Base-by-base conservation (phyloP, 2,797 vertebrate genomes). In the Cossypha polioptera region DNA sequence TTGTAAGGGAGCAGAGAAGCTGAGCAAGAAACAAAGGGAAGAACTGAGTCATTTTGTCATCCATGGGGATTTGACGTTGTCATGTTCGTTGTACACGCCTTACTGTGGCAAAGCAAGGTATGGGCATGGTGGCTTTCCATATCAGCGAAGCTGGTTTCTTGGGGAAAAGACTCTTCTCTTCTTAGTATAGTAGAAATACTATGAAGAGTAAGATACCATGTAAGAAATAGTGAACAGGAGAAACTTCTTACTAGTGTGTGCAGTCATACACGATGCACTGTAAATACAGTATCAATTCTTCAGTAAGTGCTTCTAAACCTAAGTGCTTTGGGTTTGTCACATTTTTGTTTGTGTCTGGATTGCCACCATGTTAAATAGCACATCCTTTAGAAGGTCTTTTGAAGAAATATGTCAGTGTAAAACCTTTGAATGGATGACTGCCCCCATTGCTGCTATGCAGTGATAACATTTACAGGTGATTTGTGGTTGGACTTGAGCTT, bases 241-340 rank as follows among this genome's bases (percentile, higher is more conserved):
- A 57, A 69, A 19, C 58, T 79, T 92, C 58, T 79, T 92, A 24
- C 33, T 61, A 29, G 24, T 65, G 67, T 2, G 5, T 86, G 85
- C 65, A 82, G 54, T 36, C 36, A 36, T 45, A 86, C 40, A 29
- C 78, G 91, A 31, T 90, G 29, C 31, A 48, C 62, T 47, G 71
- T 95, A 96, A 97, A 92, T 83, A 73, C 48, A 57, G 77, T 68
- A 55, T 18, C 29, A 21, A 57, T 83, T 86, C 78, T 63, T 73
- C 72, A 62, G 0, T 77, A 96, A 93, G 92, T 94, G 86, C 94
- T 97, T 96, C 69, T 95, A 84, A 88, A 94, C 87, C 84, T 40
- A 96, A 96, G 92, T 93, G 95, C 95, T 96, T 92, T 80, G 33
- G 71, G n/a, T 86, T 69, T 16, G 2, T 92, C 78, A 76, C 57